Percentiles rank a stretch among this genome's conserved stretches.
These are phyloP conservation scores for Conus canariensis DNA, from an alignment of 2,888 invertebrate species.

Conservation along the genomic window DNA sequence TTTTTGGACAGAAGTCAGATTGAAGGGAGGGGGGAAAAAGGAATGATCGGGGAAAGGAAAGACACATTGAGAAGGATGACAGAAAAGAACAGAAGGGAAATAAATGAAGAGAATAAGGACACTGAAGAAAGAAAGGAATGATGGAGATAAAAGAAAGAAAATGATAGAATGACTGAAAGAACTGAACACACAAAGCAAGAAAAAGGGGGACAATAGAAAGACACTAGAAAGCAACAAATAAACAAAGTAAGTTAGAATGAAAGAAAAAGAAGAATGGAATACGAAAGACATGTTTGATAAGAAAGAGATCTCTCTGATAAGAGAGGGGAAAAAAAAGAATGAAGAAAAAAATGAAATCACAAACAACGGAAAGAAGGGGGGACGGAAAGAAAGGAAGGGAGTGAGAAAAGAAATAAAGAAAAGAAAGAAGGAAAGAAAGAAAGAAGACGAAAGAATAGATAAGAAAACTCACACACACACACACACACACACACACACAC, in stretches of 20 bases:
- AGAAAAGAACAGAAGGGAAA: neutral
- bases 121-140: neutral
- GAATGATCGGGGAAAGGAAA: too few relatives aligned
- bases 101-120: neutral
- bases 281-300: too few relatives aligned
- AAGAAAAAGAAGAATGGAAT: neutral
- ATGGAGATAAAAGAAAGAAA: neutral
- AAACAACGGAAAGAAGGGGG: too few relatives aligned
- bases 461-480: neutral
- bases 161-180: neutral
- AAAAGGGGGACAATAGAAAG: neutral
- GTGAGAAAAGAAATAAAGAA: too few relatives aligned
- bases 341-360: too few relatives aligned
- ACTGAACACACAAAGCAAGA: neutral
- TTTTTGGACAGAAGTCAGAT: neutral
- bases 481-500: constrained; percentile 17
- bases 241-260: neutral
- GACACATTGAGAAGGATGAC: neutral
- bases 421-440: neutral
- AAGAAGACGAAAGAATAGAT: neutral
- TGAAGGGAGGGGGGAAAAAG: neutral
- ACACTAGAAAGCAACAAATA: neutral
- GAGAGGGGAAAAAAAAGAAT: too few relatives aligned
- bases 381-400: too few relatives aligned
- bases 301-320: too few relatives aligned